A percentile compares a stretch with the other conserved stretches of the same genome.
Conservation (phyloP, 37 sponge, comb jelly and placozoan species). For the Theonella swinhoei region DNA sequence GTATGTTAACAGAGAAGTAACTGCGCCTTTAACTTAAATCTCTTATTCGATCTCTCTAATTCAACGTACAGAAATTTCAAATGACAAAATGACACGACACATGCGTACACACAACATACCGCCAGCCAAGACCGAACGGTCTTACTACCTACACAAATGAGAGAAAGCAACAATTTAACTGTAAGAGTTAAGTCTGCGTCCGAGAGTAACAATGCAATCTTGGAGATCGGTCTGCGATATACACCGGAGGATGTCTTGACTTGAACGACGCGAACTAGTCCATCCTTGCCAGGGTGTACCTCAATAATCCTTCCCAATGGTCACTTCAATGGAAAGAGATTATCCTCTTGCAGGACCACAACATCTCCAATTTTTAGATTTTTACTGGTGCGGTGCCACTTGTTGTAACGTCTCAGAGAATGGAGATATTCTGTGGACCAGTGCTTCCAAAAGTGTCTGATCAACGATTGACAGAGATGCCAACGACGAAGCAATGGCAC, state of each 20-base stretch:
- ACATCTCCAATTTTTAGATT: slow-evolving; percentile 32
- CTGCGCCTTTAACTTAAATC: too few species aligned
- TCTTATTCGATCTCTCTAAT: too few species aligned
- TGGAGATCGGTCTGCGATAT: slow-evolving; percentile 24
- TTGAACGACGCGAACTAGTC: slow-evolving; percentile 27
- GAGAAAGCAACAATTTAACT: too few species aligned
- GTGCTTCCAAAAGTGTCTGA: slow-evolving; percentile 38
- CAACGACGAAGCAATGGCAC: slow-evolving; percentile 14
- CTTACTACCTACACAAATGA: too few species aligned
- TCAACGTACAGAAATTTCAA: too few species aligned
- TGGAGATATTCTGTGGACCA: slow-evolving; percentile 25
- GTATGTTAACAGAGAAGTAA: too few species aligned
- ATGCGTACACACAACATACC: too few species aligned
- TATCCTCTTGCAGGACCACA: slow-evolving; percentile 10
- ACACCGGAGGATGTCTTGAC: slow-evolving; percentile 12
- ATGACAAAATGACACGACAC: too few species aligned
- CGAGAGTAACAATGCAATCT: slow-evolving; percentile 23
- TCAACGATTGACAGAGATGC: slow-evolving; percentile 26
- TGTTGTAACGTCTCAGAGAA: slow-evolving; percentile 15
- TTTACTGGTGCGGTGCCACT: slow-evolving; percentile 20
- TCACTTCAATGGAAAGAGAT: slow-evolving; percentile 6
- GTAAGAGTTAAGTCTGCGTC: too few species aligned
- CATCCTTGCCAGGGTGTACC: too few species aligned
- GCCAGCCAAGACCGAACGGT: slow-evolving; percentile 1
- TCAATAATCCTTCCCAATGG: too few species aligned